Percentiles rank a stretch among this genome's conserved stretches.
Conservation (phyloP, 1,140 invertebrate genomes). For the Proctacanthus coquilletti region DNA sequence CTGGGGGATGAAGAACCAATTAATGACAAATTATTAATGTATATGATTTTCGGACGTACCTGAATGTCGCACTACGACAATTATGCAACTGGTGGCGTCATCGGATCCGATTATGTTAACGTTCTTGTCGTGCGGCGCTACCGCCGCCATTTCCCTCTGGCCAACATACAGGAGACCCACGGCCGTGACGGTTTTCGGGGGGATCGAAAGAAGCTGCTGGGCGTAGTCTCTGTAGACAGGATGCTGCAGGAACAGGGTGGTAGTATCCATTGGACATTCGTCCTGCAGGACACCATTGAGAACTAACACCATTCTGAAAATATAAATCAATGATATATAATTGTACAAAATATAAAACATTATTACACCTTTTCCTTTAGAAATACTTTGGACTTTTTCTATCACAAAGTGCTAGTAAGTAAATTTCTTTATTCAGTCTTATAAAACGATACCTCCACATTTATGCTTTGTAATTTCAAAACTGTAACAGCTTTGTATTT, state of each 20-base stretch:
- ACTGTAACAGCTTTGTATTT: too few species aligned
- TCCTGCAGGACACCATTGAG: slow-evolving; percentile 73
- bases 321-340: too few species aligned
- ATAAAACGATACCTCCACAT: too few species aligned
- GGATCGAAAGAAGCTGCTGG: slow-evolving; percentile 56
- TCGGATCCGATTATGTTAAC: slow-evolving; percentile 82
- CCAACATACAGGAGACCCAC: slow-evolving; percentile 75
- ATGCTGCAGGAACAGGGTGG: slow-evolving; percentile 59
- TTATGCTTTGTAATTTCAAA: too few species aligned
- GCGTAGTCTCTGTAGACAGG: slow-evolving; percentile 74
- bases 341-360: too few species aligned
- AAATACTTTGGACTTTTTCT: too few species aligned
- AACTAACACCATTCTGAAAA: slow-evolving; percentile 63
- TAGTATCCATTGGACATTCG: slow-evolving; percentile 65
- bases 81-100: slow-evolving; percentile 86
- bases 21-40: background rate
- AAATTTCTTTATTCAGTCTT: too few species aligned
- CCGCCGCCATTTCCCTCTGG: slow-evolving; percentile 80
- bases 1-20: slow-evolving; percentile 32
- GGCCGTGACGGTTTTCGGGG: slow-evolving; percentile 47
- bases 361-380: too few species aligned
- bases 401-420: too few species aligned
- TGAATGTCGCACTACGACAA: slow-evolving; percentile 77
- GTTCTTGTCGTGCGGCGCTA: slow-evolving; percentile 80
- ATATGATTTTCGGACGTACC: slow-evolving; percentile 40